Evolutionary conservation across 2,797 vertebrate genomes (phyloP).

Genomic region (Cygnus olor): DNA sequence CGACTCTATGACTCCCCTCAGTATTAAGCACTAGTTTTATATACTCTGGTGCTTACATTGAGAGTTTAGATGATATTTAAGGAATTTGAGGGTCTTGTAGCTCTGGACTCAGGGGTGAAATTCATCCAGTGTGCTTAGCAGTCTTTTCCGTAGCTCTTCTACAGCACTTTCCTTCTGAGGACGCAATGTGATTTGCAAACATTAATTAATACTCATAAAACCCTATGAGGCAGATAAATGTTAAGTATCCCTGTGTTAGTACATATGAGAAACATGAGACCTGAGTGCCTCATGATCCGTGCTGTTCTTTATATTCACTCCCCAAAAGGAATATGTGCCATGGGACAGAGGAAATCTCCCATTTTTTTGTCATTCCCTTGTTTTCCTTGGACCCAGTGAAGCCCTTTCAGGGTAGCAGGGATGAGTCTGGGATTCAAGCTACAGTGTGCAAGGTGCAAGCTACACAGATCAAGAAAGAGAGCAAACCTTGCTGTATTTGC

Average conservation of each 20-base stretch:
- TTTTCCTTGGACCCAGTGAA: neutral
- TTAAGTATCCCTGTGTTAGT: constrained; percentile 45
- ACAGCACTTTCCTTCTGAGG: constrained; percentile 55
- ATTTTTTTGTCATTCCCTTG: neutral
- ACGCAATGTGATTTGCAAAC: constrained; percentile 63
- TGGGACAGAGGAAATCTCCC: neutral
- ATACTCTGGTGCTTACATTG: neutral
- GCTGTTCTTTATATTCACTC: neutral
- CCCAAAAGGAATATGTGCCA: neutral
- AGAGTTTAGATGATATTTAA: constrained; percentile 19
- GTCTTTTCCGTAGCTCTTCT: constrained; percentile 35
- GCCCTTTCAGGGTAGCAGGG: neutral
- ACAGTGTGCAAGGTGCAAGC: neutral
- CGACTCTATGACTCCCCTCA: neutral
- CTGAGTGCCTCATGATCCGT: constrained; percentile 15
- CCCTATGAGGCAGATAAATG: constrained; percentile 54
- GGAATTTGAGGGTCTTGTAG: constrained; percentile 41
- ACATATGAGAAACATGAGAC: constrained; percentile 44
- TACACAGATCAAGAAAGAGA: neutral
- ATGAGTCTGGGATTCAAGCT: neutral
- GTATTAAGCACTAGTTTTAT: neutral
- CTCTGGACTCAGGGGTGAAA: constrained; percentile 46
- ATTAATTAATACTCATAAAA: constrained; percentile 68
- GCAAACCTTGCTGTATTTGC: neutral
- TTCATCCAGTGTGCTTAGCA: constrained; percentile 53